These are phyloP conservation scores for Ailuropoda melanoleuca DNA, from an alignment of 2,113 vertebrate species.

Conservation along the genomic window DNA sequence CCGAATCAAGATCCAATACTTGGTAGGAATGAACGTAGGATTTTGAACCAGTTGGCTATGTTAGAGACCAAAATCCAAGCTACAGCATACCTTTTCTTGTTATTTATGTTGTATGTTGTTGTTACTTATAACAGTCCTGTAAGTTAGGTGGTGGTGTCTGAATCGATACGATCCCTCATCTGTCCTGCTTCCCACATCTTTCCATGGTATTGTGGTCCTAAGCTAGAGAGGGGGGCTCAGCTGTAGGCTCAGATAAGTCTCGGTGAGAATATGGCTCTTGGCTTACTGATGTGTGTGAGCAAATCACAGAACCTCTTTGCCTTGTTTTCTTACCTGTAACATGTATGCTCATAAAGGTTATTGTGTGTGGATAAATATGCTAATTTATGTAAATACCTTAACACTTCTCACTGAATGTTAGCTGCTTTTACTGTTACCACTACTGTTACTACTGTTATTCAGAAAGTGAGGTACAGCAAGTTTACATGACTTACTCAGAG, in stretches of 20 bases:
- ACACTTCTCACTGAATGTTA: background rate
- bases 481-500: background rate
- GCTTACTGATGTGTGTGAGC: background rate
- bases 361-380: background rate
- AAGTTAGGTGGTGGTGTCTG: background rate
- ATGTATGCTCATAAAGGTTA: background rate
- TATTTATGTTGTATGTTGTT: background rate
- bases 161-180: background rate
- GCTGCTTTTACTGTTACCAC: background rate
- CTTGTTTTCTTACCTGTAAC: background rate
- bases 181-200: background rate
- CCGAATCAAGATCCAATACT: no score
- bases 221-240: background rate
- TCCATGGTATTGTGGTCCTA: accelerated
- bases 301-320: background rate
- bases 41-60: background rate
- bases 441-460: background rate
- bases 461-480: background rate
- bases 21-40: background rate
- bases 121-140: background rate
- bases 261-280: background rate
- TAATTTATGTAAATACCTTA: background rate
- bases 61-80: background rate
- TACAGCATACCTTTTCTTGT: background rate
- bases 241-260: background rate